Percentiles rank a stretch among this genome's conserved stretches.
Evolutionary conservation across 2,113 vertebrate genomes (phyloP).

Genomic region (Lanius collurio): DNA sequence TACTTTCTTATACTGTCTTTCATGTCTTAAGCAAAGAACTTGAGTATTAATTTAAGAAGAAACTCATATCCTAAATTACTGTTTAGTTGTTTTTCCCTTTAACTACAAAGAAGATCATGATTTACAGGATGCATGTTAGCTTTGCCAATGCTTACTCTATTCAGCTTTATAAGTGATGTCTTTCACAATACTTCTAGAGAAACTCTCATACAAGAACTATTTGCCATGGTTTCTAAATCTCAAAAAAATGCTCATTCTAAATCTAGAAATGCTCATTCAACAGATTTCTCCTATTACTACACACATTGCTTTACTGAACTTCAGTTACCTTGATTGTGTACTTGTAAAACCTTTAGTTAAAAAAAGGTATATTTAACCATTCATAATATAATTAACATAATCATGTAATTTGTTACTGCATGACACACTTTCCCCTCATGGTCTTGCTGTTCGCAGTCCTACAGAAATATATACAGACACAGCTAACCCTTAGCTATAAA

Average conservation of each 20-base stretch:
- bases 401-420: not conserved
- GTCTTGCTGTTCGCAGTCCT: not conserved
- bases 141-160: not conserved
- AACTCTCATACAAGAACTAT: not conserved
- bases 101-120: not conserved
- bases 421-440: not conserved
- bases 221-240: not conserved
- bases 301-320: not conserved
- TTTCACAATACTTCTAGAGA: not conserved
- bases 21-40: not conserved
- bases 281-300: not conserved
- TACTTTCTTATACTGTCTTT: not conserved
- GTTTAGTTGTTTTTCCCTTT: not conserved
- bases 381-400: not conserved
- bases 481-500: not conserved
- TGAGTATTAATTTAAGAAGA: not conserved
- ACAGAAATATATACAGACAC: not conserved
- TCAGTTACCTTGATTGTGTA: not conserved
- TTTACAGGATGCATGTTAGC: not conserved
- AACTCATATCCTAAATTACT: not conserved
- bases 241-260: not conserved
- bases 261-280: not conserved
- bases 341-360: not conserved
- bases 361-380: not conserved
- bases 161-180: not conserved